Evolutionary conservation across 1,140 invertebrate genomes (phyloP).

Genomic region (Drosophila lowei): DNA sequence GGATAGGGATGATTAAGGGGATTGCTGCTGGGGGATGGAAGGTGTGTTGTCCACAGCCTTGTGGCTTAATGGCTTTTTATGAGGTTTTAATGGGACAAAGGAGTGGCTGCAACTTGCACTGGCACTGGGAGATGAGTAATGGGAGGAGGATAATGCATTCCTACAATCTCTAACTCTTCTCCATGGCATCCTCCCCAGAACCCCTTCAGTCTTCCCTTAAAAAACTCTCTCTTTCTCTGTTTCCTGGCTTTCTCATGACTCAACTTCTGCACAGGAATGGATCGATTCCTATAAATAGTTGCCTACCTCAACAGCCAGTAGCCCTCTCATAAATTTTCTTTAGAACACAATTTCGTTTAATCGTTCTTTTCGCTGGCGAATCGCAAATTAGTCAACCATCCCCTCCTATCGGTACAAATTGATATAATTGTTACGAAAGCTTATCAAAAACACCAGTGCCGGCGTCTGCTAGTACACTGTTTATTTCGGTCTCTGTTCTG

Average conservation of each 20-base stretch:
- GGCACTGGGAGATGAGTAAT: constrained; percentile 16
- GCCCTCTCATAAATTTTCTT: constrained; percentile 40
- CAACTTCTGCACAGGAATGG: constrained; percentile 14
- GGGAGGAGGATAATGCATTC: neutral
- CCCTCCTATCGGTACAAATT: constrained; percentile 24
- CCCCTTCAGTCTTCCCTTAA: too few relatives aligned
- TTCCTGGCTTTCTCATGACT: constrained; percentile 10
- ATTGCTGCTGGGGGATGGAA: neutral
- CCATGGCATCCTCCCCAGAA: neutral
- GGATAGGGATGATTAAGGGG: constrained; percentile 23
- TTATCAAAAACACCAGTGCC: constrained; percentile 24
- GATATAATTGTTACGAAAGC: constrained; percentile 34
- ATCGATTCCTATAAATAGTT: constrained; percentile 48
- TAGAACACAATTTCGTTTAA: constrained; percentile 25
- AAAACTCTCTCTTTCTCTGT: too few relatives aligned
- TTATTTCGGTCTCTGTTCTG: constrained; percentile 2
- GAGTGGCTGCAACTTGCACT: constrained; percentile 37
- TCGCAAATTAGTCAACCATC: constrained; percentile 36
- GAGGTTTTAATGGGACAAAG: constrained; percentile 44
- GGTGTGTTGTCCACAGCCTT: constrained; percentile 45
- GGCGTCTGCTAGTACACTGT: constrained; percentile 9
- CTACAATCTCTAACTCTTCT: too few relatives aligned
- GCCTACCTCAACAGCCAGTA: constrained; percentile 51
- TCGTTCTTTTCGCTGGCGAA: constrained; percentile 2
- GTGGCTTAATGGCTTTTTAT: constrained; percentile 29